Evolutionary conservation across 2,113 vertebrate species (phyloP).

Genomic region (Prunella himalayana): DNA sequence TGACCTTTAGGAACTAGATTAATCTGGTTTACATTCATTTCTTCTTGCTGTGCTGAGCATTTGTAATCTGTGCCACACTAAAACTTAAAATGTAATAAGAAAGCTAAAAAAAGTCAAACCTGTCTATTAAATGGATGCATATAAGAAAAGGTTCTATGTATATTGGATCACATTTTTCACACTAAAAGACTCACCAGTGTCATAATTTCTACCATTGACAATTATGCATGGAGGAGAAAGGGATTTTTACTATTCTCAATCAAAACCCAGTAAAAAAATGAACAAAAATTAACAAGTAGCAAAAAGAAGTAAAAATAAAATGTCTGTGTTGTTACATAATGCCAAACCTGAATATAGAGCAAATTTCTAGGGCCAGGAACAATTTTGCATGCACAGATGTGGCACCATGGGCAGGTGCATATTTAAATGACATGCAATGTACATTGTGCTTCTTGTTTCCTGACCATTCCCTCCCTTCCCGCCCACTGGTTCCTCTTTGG

Average conservation of each 20-base stretch:
- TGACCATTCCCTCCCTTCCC: neutral
- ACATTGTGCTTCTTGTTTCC: neutral
- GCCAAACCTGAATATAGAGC: neutral
- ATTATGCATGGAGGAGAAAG: neutral
- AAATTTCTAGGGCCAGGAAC: neutral
- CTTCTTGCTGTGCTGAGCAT: neutral
- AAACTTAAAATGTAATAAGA: neutral
- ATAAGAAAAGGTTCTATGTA: neutral
- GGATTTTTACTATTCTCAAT: neutral
- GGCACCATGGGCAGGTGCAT: neutral
- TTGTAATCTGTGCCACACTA: neutral
- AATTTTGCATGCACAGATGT: neutral
- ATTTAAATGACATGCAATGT: neutral
- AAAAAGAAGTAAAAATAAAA: neutral
- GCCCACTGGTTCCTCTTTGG: neutral
- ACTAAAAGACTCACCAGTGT: neutral
- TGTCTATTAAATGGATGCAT: neutral
- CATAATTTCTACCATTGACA: neutral
- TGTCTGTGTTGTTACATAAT: neutral
- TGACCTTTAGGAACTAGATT: neutral
- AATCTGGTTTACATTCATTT: neutral
- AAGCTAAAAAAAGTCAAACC: neutral
- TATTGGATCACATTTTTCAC: neutral
- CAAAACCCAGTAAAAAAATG: neutral
- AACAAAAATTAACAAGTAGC: neutral